These are phyloP conservation scores for Taenioides sp. DNA, from an alignment of 2,797 vertebrate species.

Conservation along the genomic window DNA sequence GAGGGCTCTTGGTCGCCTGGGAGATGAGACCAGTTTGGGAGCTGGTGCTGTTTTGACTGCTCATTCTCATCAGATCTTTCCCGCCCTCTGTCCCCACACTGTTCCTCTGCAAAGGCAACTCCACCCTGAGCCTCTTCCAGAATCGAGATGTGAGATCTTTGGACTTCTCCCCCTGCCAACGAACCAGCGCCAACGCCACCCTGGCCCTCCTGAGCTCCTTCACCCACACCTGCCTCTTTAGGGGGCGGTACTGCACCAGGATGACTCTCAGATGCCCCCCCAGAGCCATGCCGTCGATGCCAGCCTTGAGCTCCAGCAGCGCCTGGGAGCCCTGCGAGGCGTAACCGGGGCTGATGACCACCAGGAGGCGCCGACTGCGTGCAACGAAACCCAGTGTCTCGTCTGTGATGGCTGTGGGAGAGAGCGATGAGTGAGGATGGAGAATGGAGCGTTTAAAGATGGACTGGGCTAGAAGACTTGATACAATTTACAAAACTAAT, in stretches of 20 bases:
- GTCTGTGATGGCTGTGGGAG: conserved; percentile 90
- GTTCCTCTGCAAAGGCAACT: conserved; percentile 82
- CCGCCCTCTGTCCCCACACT: neutral
- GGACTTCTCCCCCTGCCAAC: conserved; percentile 92
- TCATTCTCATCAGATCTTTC: conserved; percentile 46
- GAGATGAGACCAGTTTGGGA: conserved; percentile 48
- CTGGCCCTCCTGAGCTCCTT: conserved; percentile 87
- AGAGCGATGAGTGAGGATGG: conserved; percentile 24
- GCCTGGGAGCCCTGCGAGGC: conserved; percentile 88
- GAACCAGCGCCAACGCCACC: conserved; percentile 84
- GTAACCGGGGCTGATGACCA: conserved; percentile 91
- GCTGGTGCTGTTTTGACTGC: conserved; percentile 56
- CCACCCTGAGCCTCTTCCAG: conserved; percentile 91
- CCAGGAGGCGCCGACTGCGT: conserved; percentile 90
- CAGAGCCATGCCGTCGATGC: conserved; percentile 88
- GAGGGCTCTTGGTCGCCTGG: conserved; percentile 12
- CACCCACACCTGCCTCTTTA: conserved; percentile 81
- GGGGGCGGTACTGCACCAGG: conserved; percentile 89
- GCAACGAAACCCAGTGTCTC: conserved; percentile 94
- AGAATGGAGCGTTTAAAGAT: conserved; percentile 1
- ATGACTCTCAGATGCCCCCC: conserved; percentile 88
- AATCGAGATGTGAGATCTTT: conserved; percentile 84
- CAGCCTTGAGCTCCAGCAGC: conserved; percentile 94
- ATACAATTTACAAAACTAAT: no score
- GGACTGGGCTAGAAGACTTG: neutral